Conservation (phyloP, 2,797 vertebrate species). For the Macroramphosus scolopax region DNA sequence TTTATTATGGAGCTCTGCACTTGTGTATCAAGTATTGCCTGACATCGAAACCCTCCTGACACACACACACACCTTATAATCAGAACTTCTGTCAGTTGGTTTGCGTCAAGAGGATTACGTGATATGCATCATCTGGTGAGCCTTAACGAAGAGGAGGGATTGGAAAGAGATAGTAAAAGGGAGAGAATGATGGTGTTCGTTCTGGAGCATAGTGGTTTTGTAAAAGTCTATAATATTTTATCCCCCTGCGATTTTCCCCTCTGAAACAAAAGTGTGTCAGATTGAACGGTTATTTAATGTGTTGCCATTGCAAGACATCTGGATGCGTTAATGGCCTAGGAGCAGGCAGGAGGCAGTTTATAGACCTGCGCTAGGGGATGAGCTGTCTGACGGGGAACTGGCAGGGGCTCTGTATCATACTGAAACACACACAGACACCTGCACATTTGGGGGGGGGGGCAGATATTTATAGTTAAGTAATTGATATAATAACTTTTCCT, state of each 20-base stretch:
- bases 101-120: constrained; percentile 50
- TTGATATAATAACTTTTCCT: constrained; percentile 4
- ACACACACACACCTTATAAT: constrained; percentile 34
- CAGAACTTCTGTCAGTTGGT: constrained; percentile 51
- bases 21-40: too few relatives aligned
- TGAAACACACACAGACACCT: constrained; percentile 9
- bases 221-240: constrained; percentile 80
- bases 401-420: too few relatives aligned
- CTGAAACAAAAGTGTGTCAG: constrained; percentile 76
- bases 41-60: constrained; percentile 18
- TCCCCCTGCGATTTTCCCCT: constrained; percentile 66
- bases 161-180: constrained; percentile 39
- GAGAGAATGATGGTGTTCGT: constrained; percentile 51
- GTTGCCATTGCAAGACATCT: constrained; percentile 80
- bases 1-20: constrained; percentile 12
- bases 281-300: constrained; percentile 83
- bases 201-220: constrained; percentile 60
- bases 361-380: constrained; percentile 61
- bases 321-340: constrained; percentile 72
- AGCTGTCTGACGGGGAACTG: constrained; percentile 60
- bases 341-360: constrained; percentile 78
- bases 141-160: constrained; percentile 37
- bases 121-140: constrained; percentile 48
- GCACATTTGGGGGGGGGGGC: constrained; percentile 3
- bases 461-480: constrained; percentile 6